Conservation (phyloP, 2,888 invertebrate species). For the Rhimphoctona megacephalus region DNA sequence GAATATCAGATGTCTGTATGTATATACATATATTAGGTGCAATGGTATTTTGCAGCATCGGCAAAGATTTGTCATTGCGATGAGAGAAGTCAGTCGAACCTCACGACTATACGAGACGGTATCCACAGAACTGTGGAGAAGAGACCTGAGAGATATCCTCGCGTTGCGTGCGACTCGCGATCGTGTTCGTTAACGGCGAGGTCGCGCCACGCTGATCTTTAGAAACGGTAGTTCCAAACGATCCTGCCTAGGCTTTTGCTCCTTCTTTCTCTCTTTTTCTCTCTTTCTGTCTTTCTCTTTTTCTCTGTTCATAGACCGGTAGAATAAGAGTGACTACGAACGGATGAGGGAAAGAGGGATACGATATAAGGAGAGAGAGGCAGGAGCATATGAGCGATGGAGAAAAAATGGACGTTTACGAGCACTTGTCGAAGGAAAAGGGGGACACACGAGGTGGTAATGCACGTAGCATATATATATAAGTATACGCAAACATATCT, state of each 20-base stretch:
- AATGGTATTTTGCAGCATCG: conserved; percentile 50
- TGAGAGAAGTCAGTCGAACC: conserved; percentile 60
- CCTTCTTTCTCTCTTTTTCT: conserved; percentile 4
- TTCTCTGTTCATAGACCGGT: conserved; percentile 16
- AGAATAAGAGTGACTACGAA: conserved; percentile 53
- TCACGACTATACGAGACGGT: conserved; percentile 44
- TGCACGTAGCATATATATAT: background rate
- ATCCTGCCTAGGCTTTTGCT: conserved; percentile 51
- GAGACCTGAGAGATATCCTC: conserved; percentile 52
- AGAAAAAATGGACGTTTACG: conserved; percentile 60
- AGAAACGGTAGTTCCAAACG: conserved; percentile 69
- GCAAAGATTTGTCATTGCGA: conserved; percentile 68
- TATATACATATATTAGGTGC: conserved; percentile 4
- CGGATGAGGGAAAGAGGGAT: conserved; percentile 46
- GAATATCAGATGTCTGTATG: background rate
- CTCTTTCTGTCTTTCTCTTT: background rate
- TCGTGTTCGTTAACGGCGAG: conserved; percentile 70
- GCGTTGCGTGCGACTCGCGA: conserved; percentile 69
- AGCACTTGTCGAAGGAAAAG: conserved; percentile 57
- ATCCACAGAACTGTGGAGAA: conserved; percentile 41
- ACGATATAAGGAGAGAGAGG: conserved; percentile 59
- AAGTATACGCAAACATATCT: background rate
- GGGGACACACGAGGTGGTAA: conserved; percentile 51
- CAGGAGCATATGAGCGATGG: conserved; percentile 48
- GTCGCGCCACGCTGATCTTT: conserved; percentile 69